phyloP scores from a whole-genome alignment of 1,140 invertebrate genomes.

The fruit fly (Drosophila melanogaster) region DNA sequence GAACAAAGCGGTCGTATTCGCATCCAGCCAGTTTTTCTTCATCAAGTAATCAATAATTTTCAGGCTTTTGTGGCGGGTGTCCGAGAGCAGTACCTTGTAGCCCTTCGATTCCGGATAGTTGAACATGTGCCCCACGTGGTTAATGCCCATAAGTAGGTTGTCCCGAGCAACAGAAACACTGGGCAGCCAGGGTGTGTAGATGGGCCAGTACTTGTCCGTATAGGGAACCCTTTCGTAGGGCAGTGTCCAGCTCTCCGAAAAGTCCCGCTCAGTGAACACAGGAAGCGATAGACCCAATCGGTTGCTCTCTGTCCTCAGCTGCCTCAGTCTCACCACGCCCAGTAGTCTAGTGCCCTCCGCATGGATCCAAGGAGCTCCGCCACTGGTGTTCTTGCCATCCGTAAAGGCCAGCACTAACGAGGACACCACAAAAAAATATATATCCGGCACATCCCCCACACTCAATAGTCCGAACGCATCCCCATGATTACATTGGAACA shows the following conservation, averaged over 20 bases:
- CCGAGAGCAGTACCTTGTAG: constrained; percentile 46
- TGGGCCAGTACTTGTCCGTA: constrained; percentile 61
- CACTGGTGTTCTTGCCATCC: neutral
- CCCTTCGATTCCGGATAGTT: constrained; percentile 51
- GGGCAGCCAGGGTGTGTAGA: constrained; percentile 66
- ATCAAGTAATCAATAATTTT: constrained; percentile 56
- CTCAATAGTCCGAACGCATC: constrained; percentile 11
- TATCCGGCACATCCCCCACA: constrained; percentile 11
- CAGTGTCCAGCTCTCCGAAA: constrained; percentile 52
- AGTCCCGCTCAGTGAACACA: constrained; percentile 15
- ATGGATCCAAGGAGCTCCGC: constrained; percentile 33
- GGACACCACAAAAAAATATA: constrained; percentile 47
- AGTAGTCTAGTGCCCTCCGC: constrained; percentile 26
- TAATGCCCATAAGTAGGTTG: constrained; percentile 20
- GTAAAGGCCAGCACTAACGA: constrained; percentile 45
- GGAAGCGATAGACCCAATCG: constrained; percentile 5
- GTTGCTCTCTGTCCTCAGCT: constrained; percentile 20
- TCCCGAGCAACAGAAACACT: neutral
- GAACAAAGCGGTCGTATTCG: constrained; percentile 60
- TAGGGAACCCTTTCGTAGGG: constrained; percentile 49
- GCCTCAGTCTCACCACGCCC: constrained; percentile 64
- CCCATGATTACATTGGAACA: constrained; percentile 19
- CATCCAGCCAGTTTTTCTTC: constrained; percentile 54
- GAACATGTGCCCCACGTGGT: constrained; percentile 34
- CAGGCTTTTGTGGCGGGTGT: constrained; percentile 40